Evolutionary conservation across 1,140 invertebrate species (phyloP).

Genomic region (Mya arenaria): DNA sequence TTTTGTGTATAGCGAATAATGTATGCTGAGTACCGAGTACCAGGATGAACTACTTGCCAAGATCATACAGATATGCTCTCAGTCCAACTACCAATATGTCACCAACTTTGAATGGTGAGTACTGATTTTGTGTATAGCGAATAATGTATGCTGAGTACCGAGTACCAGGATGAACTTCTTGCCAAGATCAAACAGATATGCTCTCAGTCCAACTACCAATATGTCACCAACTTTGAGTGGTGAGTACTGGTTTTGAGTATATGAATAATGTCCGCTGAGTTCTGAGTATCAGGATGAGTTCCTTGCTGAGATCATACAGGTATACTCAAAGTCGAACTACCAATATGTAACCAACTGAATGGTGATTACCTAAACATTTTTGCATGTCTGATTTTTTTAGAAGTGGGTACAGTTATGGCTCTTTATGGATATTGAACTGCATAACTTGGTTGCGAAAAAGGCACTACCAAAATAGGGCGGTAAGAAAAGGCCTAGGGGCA

Average conservation of each 20-base stretch:
- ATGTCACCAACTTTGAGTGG: constrained; percentile 99
- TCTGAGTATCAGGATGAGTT: constrained; percentile 96
- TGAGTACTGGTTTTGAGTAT: constrained; percentile 81
- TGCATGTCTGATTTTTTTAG: no score
- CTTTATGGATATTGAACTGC: no score
- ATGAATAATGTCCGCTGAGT: no score
- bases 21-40: constrained; percentile 92
- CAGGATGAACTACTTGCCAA: constrained; percentile 98
- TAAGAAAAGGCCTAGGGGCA: no score
- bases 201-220: constrained; percentile 99
- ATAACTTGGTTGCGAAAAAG: no score
- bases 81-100: constrained; percentile 99
- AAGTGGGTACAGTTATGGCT: no score
- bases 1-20: no score
- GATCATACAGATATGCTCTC: constrained; percentile 99
- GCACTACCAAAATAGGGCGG: no score
- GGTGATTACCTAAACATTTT: no score
- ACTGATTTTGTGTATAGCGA: no score
- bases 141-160: no score
- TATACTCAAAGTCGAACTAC: constrained; percentile 99
- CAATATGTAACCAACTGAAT: constrained; percentile 99
- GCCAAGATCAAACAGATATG: constrained; percentile 99
- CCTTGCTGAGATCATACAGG: constrained; percentile 98
- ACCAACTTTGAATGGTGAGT: constrained; percentile 98
- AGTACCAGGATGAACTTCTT: constrained; percentile 95